phyloP scores from a whole-genome alignment of 2,113 vertebrate species.

The Spilogale gracilis region DNA sequence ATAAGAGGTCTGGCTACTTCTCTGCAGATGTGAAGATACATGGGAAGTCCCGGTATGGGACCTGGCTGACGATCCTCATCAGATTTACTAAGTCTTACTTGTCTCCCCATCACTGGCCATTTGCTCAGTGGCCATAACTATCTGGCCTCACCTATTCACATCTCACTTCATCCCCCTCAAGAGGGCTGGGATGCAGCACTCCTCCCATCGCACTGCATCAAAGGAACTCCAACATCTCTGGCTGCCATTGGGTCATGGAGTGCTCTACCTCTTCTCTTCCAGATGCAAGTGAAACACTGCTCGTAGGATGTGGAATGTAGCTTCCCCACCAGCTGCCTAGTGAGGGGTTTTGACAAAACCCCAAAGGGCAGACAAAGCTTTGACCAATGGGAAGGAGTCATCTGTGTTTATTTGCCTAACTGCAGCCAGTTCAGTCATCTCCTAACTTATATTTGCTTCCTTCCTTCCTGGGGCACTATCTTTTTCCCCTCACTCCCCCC shows the following conservation, averaged over 20 bases:
- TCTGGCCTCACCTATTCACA: not conserved
- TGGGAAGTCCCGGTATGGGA: not conserved
- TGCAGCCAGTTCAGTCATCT: not conserved
- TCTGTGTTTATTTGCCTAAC: not conserved
- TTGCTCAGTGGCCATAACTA: not conserved
- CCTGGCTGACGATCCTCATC: not conserved
- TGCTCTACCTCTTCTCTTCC: not conserved
- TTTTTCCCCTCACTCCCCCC: not conserved
- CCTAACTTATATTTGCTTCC: not conserved
- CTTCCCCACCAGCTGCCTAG: not conserved
- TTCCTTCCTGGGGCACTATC: not conserved
- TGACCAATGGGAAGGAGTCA: not conserved
- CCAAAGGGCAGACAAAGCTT: not conserved
- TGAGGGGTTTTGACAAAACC: not conserved
- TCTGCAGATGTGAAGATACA: not conserved
- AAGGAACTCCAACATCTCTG: not conserved
- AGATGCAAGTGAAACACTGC: not conserved
- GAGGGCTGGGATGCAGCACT: not conserved
- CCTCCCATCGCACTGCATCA: not conserved
- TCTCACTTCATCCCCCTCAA: rapidly evolving
- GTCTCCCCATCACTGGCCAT: not conserved
- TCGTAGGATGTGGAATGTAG: not conserved
- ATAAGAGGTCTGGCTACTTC: not conserved
- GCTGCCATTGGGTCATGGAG: not conserved
- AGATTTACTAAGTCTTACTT: not conserved